Percentiles rank a stretch among this genome's conserved stretches.
Conservation (phyloP, 2,888 invertebrate species). For the Tryphoninae sp. region DNA sequence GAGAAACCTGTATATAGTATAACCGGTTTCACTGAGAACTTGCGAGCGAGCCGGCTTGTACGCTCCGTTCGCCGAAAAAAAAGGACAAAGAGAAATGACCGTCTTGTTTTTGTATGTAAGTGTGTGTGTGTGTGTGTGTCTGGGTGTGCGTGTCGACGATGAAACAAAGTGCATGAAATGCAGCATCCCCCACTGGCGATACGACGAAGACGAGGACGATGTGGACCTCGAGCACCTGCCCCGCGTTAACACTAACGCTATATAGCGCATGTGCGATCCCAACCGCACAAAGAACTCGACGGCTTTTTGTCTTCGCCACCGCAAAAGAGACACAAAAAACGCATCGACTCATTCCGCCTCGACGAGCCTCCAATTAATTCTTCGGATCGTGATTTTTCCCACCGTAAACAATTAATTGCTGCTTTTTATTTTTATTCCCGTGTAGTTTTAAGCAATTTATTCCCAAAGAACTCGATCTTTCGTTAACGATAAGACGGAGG, state of each 20-base stretch:
- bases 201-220: constrained; percentile 33
- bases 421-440: neutral
- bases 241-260: constrained; percentile 8
- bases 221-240: constrained; percentile 55
- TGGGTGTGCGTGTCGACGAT: constrained; percentile 16
- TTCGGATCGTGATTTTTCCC: neutral
- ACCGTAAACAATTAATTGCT: constrained; percentile 3
- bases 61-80: constrained; percentile 48
- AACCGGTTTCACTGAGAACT: constrained; percentile 61
- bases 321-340: neutral
- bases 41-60: constrained; percentile 47
- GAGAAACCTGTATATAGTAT: constrained; percentile 46
- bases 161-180: constrained; percentile 63
- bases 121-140: constrained; percentile 20
- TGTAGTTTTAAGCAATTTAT: too few relatives aligned
- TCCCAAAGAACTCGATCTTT: neutral
- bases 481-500: neutral
- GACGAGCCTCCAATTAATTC: constrained; percentile 19
- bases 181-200: constrained; percentile 43
- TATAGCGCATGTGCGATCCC: constrained; percentile 20
- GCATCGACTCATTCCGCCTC: constrained; percentile 8
- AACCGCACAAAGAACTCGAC: constrained; percentile 44
- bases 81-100: constrained; percentile 56
- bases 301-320: constrained; percentile 20
- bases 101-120: constrained; percentile 19